phyloP scores from a whole-genome alignment of 2,888 invertebrate species.

The Arctia plantaginis region DNA sequence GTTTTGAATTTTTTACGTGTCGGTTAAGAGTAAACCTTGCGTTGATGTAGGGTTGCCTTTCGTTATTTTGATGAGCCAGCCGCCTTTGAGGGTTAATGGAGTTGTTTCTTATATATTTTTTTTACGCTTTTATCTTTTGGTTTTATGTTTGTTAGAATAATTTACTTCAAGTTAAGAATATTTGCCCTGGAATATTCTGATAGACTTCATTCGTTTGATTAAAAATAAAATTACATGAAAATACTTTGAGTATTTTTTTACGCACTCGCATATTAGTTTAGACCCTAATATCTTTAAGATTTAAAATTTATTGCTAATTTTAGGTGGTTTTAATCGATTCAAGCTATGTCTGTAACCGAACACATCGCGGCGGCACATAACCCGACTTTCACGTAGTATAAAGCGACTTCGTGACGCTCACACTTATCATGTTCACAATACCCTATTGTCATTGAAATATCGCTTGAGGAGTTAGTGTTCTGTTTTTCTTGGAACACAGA shows the following conservation, averaged over 20 bases:
- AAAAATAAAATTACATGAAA: not conserved
- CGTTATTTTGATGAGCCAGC: constrained; percentile 38
- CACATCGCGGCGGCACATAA: no score
- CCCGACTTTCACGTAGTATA: no score
- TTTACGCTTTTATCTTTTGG: constrained; percentile 14
- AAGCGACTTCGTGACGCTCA: no score
- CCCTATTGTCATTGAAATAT: no score
- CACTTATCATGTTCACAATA: no score
- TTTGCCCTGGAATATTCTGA: not conserved
- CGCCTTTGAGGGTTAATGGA: constrained; percentile 37
- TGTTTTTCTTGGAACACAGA: no score
- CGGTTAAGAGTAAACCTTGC: constrained; percentile 52
- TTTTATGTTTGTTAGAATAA: constrained; percentile 1
- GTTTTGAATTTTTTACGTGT: constrained; percentile 77
- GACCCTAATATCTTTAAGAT: not conserved
- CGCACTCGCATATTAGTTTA: not conserved
- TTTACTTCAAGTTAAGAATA: constrained; percentile 7
- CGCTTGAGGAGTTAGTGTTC: no score
- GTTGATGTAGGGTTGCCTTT: constrained; percentile 43
- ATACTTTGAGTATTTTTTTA: not conserved
- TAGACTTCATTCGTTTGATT: not conserved
- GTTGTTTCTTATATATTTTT: constrained; percentile 15
- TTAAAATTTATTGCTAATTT: not conserved
- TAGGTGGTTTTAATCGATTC: not conserved
- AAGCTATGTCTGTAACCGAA: no score